Evolutionary conservation across 2,113 vertebrate species (phyloP).

Genomic region (Psittacula cyanocephala): DNA sequence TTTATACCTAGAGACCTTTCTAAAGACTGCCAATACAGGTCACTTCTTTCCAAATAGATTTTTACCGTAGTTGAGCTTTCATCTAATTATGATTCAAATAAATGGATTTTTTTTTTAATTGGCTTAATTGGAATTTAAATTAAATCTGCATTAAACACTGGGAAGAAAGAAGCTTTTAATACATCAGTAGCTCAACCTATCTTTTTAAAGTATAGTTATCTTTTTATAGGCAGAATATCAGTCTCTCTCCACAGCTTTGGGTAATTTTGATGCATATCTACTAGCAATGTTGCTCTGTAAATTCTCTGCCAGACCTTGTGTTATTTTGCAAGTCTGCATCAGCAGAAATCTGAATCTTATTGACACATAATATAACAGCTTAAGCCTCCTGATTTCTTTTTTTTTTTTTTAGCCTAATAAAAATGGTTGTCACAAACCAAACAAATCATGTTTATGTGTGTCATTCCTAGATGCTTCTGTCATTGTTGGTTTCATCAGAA

Average conservation of each 20-base stretch:
- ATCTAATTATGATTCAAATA: background rate
- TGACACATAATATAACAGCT: background rate
- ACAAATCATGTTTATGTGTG: background rate
- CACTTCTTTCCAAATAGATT: background rate
- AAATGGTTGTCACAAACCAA: background rate
- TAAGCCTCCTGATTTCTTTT: background rate
- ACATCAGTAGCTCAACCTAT: background rate
- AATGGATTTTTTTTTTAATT: background rate
- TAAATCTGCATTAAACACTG: background rate
- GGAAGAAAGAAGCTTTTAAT: background rate
- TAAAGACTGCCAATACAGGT: background rate
- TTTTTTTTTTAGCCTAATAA: background rate
- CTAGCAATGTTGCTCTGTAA: background rate
- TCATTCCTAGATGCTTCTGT: background rate
- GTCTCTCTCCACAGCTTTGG: background rate
- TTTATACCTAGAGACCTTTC: background rate
- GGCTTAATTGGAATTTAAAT: background rate
- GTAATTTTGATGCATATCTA: background rate
- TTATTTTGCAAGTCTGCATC: background rate
- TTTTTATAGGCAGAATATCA: background rate
- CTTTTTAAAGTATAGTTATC: background rate
- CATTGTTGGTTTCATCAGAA: background rate
- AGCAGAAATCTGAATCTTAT: background rate
- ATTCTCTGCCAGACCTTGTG: background rate
- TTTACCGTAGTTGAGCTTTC: background rate